phyloP scores from a whole-genome alignment of 2,888 invertebrate species.

The Lithophane socia region DNA sequence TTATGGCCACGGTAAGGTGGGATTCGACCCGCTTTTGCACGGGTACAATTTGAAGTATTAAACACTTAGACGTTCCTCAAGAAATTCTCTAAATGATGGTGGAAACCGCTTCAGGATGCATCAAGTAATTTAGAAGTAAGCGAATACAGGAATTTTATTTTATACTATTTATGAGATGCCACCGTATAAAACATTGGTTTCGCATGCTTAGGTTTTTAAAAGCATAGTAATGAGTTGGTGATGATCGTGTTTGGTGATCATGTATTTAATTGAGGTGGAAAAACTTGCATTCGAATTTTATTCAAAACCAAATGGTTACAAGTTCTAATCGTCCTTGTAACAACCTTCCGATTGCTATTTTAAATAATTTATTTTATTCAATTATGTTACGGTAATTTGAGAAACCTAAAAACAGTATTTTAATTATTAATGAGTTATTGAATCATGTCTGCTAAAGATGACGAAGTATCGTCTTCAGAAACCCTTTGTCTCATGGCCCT shows the following conservation, averaged over 20 bases:
- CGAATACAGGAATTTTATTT: not conserved
- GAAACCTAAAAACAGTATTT: constrained; percentile 9
- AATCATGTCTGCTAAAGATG: not conserved
- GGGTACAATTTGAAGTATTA: constrained; percentile 11
- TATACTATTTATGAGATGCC: not conserved
- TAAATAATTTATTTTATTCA: constrained; percentile 13
- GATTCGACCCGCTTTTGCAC: not conserved
- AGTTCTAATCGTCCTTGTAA: constrained; percentile 3
- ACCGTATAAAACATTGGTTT: not conserved
- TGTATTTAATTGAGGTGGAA: not conserved
- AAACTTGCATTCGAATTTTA: constrained; percentile 6
- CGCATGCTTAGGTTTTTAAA: too few species aligned
- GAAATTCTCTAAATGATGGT: not conserved
- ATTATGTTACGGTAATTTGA: not conserved
- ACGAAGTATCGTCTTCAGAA: not conserved
- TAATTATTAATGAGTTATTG: constrained; percentile 1
- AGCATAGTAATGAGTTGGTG: not conserved
- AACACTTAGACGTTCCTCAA: not conserved
- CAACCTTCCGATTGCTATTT: not conserved
- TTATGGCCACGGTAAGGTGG: not conserved
- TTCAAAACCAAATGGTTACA: constrained; percentile 2
- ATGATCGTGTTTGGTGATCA: not conserved
- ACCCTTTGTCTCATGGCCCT: not conserved
- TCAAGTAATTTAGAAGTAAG: constrained; percentile 1
- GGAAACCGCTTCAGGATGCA: too few species aligned